A percentile compares a stretch with the other conserved stretches of the same genome.
These are phyloP conservation scores for Ostrea edulis DNA, from an alignment of 1,140 invertebrate genomes.

Conservation along the genomic window DNA sequence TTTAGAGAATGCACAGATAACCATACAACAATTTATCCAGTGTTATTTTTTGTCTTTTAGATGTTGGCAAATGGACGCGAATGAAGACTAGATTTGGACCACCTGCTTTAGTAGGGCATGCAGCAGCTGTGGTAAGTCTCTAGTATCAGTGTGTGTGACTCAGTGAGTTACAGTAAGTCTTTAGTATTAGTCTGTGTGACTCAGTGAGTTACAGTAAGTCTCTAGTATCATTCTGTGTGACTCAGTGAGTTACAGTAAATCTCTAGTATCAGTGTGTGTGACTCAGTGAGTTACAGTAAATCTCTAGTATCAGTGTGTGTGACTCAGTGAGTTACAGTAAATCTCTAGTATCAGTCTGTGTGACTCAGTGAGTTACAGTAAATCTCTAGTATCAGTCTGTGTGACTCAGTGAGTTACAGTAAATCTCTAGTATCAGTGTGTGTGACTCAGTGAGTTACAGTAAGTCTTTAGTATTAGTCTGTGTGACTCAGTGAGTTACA, in stretches of 20 bases:
- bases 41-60: slow-evolving; percentile 74
- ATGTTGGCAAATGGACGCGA: slow-evolving; percentile 85
- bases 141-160: neutral
- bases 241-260: neutral
- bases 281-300: neutral
- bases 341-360: too few relatives aligned
- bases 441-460: too few relatives aligned
- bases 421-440: too few relatives aligned
- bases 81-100: slow-evolving; percentile 84
- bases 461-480: too few relatives aligned
- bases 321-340: too few relatives aligned
- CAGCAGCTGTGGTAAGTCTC: slow-evolving; percentile 82
- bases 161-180: neutral
- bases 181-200: neutral
- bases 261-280: neutral
- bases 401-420: too few relatives aligned
- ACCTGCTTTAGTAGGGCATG: slow-evolving; percentile 89
- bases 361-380: too few relatives aligned
- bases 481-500: too few relatives aligned
- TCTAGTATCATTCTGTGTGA: neutral
- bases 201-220: neutral
- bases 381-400: too few relatives aligned
- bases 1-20: too few relatives aligned
- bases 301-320: neutral
- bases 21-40: too few relatives aligned